These are phyloP conservation scores for Hemicrepidius hirtus DNA, from an alignment of 2,888 invertebrate species.

Conservation along the genomic window DNA sequence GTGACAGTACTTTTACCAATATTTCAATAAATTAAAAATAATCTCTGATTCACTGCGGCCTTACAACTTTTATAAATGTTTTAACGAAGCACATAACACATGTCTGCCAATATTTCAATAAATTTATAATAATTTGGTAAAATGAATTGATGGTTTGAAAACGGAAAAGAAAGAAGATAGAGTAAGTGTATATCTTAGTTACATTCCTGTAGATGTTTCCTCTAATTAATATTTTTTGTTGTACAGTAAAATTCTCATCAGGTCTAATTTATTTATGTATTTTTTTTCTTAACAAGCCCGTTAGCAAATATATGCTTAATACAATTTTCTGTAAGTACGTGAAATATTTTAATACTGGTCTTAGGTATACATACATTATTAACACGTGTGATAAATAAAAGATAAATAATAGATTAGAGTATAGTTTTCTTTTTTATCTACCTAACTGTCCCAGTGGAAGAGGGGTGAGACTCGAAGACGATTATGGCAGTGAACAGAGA, in stretches of 20 bases:
- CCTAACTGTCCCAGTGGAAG: too few relatives aligned
- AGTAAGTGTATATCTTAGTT: conserved; percentile 8
- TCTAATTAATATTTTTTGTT: conserved; percentile 37
- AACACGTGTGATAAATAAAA: conserved; percentile 45
- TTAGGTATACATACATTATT: conserved; percentile 40
- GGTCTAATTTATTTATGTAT: conserved; percentile 35
- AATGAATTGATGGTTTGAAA: conserved; percentile 14
- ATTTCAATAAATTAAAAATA: neutral
- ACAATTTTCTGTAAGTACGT: conserved; percentile 28
- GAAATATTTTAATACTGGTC: conserved; percentile 39
- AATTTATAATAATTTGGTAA: neutral
- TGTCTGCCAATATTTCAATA: neutral
- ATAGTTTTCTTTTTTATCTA: too few relatives aligned
- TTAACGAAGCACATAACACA: conserved; percentile 1
- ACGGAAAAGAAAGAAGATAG: neutral
- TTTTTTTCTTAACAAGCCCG: conserved; percentile 30
- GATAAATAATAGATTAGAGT: too few relatives aligned
- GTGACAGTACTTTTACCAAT: conserved; percentile 5
- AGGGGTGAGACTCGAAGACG: too few relatives aligned
- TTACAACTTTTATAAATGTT: conserved; percentile 20
- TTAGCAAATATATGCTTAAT: conserved; percentile 17
- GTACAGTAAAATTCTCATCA: conserved; percentile 32
- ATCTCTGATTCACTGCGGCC: conserved; percentile 11
- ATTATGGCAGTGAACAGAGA: too few relatives aligned
- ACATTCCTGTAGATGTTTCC: conserved; percentile 38